Percentiles rank a stretch among this genome's conserved stretches.
Conservation (phyloP, 2,888 invertebrate genomes). For the Theretra japonica region DNA sequence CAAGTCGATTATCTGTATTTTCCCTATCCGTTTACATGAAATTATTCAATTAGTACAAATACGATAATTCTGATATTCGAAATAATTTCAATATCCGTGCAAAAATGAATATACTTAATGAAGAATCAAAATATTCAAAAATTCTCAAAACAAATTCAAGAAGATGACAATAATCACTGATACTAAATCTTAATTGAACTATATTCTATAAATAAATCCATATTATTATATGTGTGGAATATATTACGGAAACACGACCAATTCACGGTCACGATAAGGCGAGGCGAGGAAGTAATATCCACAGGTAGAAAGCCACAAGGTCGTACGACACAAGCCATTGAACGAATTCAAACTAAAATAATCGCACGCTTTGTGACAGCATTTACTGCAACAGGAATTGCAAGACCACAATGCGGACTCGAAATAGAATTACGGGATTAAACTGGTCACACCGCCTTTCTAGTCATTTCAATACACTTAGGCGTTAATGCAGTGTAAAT, state of each 20-base stretch:
- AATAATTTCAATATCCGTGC: no score
- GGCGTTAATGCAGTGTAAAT: conserved; percentile 16
- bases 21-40: no score
- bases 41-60: no score
- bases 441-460: neutral
- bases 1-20: no score
- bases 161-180: no score
- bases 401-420: neutral
- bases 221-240: neutral
- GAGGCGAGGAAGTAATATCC: neutral
- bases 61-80: no score
- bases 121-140: no score
- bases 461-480: neutral
- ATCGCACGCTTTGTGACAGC: neutral
- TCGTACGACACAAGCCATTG: neutral
- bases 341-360: conserved; percentile 17
- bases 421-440: conserved; percentile 5
- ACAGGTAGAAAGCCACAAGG: conserved; percentile 20
- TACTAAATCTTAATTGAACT: no score
- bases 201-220: no score
- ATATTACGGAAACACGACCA: conserved; percentile 14
- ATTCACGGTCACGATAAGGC: conserved; percentile 20
- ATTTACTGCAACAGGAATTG: neutral
- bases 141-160: no score
- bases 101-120: no score